These are phyloP conservation scores for Linyphia triangularis DNA, from an alignment of 2,888 invertebrate genomes.

Conservation along the genomic window DNA sequence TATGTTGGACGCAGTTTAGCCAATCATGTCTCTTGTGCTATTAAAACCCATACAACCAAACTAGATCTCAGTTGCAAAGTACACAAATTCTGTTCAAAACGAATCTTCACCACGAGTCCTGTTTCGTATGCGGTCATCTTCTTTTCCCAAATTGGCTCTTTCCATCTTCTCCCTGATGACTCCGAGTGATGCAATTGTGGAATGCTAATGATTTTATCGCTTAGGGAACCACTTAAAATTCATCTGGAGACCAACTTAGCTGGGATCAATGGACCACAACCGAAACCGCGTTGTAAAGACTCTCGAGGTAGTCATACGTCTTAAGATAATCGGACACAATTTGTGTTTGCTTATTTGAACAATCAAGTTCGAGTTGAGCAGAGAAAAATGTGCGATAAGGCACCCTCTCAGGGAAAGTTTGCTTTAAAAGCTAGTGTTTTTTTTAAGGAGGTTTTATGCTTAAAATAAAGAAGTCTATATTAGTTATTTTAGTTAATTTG, in stretches of 20 bases:
- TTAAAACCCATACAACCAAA: too few species aligned
- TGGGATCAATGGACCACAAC: conserved; percentile 15
- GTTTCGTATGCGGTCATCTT: background rate
- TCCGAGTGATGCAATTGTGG: conserved; percentile 10
- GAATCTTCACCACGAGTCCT: background rate
- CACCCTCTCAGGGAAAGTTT: too few species aligned
- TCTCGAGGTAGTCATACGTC: background rate
- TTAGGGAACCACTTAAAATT: conserved; percentile 29
- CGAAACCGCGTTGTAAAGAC: background rate
- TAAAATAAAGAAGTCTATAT: too few species aligned
- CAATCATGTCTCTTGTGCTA: too few species aligned
- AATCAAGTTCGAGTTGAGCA: too few species aligned
- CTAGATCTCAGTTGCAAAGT: too few species aligned
- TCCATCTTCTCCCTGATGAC: conserved; percentile 47
- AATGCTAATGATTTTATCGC: conserved; percentile 28
- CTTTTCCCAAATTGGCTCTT: conserved; percentile 25
- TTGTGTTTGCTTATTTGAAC: too few species aligned
- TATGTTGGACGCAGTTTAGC: too few species aligned
- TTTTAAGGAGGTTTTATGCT: too few species aligned
- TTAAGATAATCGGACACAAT: background rate
- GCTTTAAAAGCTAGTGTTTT: too few species aligned
- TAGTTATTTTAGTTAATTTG: too few species aligned
- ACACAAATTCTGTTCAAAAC: background rate
- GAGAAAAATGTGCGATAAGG: too few species aligned
- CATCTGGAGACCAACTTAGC: conserved; percentile 24